Base-by-base conservation (phyloP, 2,113 vertebrate species). In the Indri indri region DNA sequence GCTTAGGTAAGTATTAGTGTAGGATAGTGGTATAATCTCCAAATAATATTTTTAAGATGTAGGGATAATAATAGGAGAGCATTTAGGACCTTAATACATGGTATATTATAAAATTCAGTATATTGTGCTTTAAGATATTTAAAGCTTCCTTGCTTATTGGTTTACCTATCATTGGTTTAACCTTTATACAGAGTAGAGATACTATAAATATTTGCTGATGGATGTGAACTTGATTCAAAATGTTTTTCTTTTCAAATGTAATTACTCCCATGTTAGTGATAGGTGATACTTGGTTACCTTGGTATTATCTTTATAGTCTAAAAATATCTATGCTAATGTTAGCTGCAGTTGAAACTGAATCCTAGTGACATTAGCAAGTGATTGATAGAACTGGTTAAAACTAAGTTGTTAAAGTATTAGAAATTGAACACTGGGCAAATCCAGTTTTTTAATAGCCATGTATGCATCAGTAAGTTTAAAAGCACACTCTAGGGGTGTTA, bases 1-100 rank as follows among this genome's bases (percentile, higher is more conserved):
- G 96, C 97, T 97, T 98, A 97, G 95, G 95, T 98, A 97, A 98
- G 93, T 96, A 93, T 96, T 96, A 97, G n/a, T 94, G 20, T 96
- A 95, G 77, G 96, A 94, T 97, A 82, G 47, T 96, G 59, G 54
- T 81, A 71, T 85, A 95, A 9, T 83, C 94, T 6, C 84, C 54
- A 94, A 85, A 94, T 32, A n/a, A 50, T 87, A 57, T n/a, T 80
- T 97, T 90, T 61, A 23, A 97, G 84, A 81, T 96, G 76, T 45
- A 96, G 90, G 96, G 88, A 82, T 45, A 70, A 18, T 96, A 45
- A 3, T 80, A 59, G 81, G 88, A 32, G 10, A 94, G 30, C 37
- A 66, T 93, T 68, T 88, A 81, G 94, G 80, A 45, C 65, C 65
- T 71, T 88, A 74, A 70, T 65, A 34, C 45, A 17, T 80, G 40